Evolutionary conservation across 2,888 invertebrate species (phyloP).

Genomic region (Hemaris fuciformis): DNA sequence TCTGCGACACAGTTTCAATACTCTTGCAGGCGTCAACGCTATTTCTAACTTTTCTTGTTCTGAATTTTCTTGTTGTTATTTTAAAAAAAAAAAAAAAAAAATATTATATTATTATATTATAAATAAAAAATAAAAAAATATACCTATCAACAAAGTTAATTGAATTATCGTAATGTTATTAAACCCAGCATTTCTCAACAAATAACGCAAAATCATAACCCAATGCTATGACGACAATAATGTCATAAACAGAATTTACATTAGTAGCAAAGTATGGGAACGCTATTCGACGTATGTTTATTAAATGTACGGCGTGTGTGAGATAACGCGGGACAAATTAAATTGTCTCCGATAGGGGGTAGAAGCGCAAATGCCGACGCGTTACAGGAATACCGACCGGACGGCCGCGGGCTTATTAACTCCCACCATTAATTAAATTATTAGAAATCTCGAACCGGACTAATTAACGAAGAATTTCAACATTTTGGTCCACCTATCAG

Average conservation of each 20-base stretch:
- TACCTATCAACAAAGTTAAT: not conserved
- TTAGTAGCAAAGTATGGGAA: not conserved
- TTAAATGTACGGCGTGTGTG: constrained; percentile 11
- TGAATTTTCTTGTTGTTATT: no score
- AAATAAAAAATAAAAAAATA: no score
- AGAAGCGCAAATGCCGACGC: constrained; percentile 55
- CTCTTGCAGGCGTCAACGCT: no score
- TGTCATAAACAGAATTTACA: constrained; percentile 10
- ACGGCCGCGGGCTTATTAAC: constrained; percentile 69
- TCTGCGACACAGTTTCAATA: no score
- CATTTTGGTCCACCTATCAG: constrained; percentile 78
- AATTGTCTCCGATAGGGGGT: constrained; percentile 30
- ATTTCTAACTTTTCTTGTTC: no score
- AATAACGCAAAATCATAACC: not conserved
- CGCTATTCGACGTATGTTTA: constrained; percentile 5
- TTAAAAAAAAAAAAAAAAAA: no score
- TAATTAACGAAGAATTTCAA: constrained; percentile 81
- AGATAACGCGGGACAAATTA: constrained; percentile 30
- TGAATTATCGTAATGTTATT: not conserved
- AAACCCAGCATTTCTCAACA: not conserved
- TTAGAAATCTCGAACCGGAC: constrained; percentile 78
- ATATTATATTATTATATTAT: no score
- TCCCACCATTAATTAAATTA: constrained; percentile 77
- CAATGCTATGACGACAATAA: not conserved
- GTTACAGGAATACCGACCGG: constrained; percentile 67